A percentile compares a stretch with the other conserved stretches of the same genome.
Conservation (phyloP, 2,888 invertebrate species). For the Agrotis ipsilon region DNA sequence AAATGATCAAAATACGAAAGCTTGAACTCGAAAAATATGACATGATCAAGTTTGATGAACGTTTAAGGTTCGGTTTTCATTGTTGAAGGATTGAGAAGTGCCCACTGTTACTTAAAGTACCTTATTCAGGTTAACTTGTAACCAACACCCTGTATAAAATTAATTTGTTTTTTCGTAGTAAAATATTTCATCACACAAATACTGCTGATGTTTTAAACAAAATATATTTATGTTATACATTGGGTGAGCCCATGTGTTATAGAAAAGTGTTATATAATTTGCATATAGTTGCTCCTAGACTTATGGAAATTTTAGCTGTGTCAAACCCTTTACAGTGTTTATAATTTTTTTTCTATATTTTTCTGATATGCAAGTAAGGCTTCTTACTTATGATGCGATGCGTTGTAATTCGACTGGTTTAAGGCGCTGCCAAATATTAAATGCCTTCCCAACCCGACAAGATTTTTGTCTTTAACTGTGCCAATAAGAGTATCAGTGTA, state of each 20-base stretch:
- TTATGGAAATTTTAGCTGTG: slow-evolving; percentile 41
- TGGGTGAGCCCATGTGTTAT: slow-evolving; percentile 37
- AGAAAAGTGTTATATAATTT: slow-evolving; percentile 40
- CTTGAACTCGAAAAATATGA: no score
- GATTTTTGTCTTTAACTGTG: no score
- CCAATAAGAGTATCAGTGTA: no score
- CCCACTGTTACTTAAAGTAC: background rate
- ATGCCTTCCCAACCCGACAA: no score
- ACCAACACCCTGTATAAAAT: background rate
- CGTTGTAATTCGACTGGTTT: no score
- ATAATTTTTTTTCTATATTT: slow-evolving; percentile 36
- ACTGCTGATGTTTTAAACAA: slow-evolving; percentile 40
- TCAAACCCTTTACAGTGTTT: slow-evolving; percentile 49
- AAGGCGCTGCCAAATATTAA: no score
- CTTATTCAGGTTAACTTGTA: slow-evolving; percentile 13
- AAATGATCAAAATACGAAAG: no score
- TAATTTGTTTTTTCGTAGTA: slow-evolving; percentile 19
- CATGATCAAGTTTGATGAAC: no score
- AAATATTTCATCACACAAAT: slow-evolving; percentile 44
- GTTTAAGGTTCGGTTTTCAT: no score
- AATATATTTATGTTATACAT: slow-evolving; percentile 49
- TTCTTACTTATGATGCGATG: no score
- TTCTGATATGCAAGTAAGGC: slow-evolving; percentile 52
- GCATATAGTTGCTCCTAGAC: slow-evolving; percentile 44
- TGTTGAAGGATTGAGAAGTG: background rate